Evolutionary conservation across 2,113 vertebrate genomes (phyloP), one percentile per base, ranked within the genome.

Genomic region (Choloepus hoffmanni): DNA sequence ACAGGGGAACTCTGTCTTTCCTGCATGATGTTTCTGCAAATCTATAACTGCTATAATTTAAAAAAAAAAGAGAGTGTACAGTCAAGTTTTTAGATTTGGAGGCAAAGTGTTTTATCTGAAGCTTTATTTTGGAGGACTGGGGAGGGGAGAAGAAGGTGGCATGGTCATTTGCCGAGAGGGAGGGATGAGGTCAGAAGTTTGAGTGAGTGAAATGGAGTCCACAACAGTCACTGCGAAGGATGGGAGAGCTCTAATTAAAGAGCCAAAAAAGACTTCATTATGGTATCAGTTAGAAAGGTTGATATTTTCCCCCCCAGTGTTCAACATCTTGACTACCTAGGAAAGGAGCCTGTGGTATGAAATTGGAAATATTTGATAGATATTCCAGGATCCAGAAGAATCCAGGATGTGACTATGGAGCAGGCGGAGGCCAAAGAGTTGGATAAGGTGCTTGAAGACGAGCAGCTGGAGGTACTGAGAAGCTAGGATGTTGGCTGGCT

Each of bases 81-180:
- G 45, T 79, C 30, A 74, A n/a, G 36, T 73, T 92, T 92, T 45
- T 84, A 89, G 45, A 65, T 65, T 45, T 85, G 81, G n/a, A 81
- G 63, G 24, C 24, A 81, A 67, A 33, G 23, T 65, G 65, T 77
- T 77, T 70, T 55, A 88, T 73, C 8, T n/a, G 13, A 88, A 93
- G 58, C 68, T 79, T 85, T 67, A 36, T 14, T 65, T 12, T 40
- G 78, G 45, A 18, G 40, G 36, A 5, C 19, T 5, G 58, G n/a
- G 7, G 23, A 62, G 16, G 40, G 21, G 24, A 70, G n/a, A 36
- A 86, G n/a, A 26, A 74, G n/a, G 67, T 6, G 18, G 13, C 87
- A 74, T 30, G 19, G 24, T 23, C 50, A 45, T 76, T 86, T 81
- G 60, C 45, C 45, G 55, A 88, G 58, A 93, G 28, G 85, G 67